A percentile compares a stretch with the other conserved stretches of the same genome.
Evolutionary conservation across 2,113 vertebrate species (phyloP).

Genomic region (Gallinago media): DNA sequence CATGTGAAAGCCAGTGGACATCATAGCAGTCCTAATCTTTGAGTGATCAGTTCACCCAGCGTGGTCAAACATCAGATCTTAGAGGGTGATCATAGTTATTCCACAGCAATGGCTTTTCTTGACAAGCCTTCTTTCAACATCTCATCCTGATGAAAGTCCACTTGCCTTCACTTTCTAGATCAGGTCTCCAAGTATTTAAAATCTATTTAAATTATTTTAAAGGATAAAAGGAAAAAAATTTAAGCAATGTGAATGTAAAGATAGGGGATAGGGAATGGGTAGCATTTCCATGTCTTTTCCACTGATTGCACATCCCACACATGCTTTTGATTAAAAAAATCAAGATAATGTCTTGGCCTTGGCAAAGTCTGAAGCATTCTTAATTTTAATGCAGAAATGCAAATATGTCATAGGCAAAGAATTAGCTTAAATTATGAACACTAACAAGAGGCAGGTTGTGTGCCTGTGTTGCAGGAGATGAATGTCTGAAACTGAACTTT

Average conservation of each 20-base stretch:
- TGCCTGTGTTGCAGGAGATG: not conserved
- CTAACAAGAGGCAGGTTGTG: not conserved
- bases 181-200: not conserved
- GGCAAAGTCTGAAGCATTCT: not conserved
- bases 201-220: not conserved
- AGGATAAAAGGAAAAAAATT: not conserved
- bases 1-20: not conserved
- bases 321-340: not conserved
- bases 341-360: not conserved
- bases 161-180: not conserved
- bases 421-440: not conserved
- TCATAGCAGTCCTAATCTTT: not conserved
- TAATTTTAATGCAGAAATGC: not conserved
- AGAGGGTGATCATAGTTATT: not conserved
- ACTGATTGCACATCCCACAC: not conserved
- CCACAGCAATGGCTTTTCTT: not conserved
- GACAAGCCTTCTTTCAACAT: not conserved
- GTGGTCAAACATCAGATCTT: not conserved
- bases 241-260: not conserved
- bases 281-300: not conserved
- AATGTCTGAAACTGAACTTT: not conserved
- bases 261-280: rapidly evolving
- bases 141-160: not conserved
- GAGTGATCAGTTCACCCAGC: not conserved
- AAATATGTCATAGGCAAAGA: not conserved